Evolutionary conservation across 2,113 vertebrate species (phyloP).

Genomic region (Oenanthe oenanthe): DNA sequence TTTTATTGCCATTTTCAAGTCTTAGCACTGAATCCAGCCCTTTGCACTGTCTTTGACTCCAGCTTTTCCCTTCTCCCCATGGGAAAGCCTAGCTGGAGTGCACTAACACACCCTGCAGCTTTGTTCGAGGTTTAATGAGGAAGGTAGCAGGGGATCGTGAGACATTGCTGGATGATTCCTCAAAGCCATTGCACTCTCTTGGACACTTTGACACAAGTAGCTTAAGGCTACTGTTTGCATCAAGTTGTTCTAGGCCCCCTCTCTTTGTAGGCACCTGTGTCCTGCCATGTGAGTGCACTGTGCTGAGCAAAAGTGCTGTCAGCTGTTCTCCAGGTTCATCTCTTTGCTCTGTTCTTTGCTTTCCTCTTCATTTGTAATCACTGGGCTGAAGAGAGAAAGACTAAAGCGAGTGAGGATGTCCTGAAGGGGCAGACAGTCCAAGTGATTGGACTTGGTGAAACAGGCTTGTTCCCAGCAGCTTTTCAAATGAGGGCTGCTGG

Average conservation of each 20-base stretch:
- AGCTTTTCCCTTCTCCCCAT: neutral
- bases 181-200: conserved; percentile 42
- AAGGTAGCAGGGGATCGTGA: conserved; percentile 4
- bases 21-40: neutral
- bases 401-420: conserved; percentile 8
- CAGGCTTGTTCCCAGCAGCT: neutral
- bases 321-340: conserved; percentile 29
- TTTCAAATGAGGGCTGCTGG: neutral
- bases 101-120: conserved; percentile 32
- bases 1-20: neutral
- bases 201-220: conserved; percentile 35
- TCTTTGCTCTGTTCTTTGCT: conserved; percentile 26
- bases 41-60: conserved; percentile 42
- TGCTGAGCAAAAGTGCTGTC: conserved; percentile 1
- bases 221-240: conserved; percentile 52
- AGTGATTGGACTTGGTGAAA: conserved; percentile 12
- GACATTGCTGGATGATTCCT: conserved; percentile 43
- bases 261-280: conserved; percentile 38
- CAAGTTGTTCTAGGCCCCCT: conserved; percentile 7
- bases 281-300: conserved; percentile 23
- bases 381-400: neutral
- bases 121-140: conserved; percentile 54
- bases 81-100: neutral
- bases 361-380: conserved; percentile 24
- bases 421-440: conserved; percentile 22